Percentiles rank a stretch among this genome's conserved stretches.
Conservation (phyloP, 2,888 invertebrate genomes). For the Lymantria dispar region DNA sequence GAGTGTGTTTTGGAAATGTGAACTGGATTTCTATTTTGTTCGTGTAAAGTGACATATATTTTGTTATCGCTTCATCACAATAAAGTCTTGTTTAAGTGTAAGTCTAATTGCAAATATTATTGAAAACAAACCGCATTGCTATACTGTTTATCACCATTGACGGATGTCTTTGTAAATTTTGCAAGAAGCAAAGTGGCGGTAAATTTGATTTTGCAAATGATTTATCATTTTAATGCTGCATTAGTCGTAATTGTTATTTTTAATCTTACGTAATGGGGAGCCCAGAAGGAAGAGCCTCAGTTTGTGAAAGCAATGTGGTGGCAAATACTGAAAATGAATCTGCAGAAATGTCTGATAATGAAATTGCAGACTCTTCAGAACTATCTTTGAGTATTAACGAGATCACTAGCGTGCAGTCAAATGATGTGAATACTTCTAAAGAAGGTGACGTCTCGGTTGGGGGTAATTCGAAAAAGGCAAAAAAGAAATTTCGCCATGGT, state of each 20-base stretch:
- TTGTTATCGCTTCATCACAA: slow-evolving; percentile 13
- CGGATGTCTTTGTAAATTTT: slow-evolving; percentile 79
- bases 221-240: slow-evolving; percentile 38
- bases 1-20: slow-evolving; percentile 7
- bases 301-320: slow-evolving; percentile 37
- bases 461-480: slow-evolving; percentile 61
- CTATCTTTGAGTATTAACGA: slow-evolving; percentile 45
- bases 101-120: slow-evolving; percentile 23
- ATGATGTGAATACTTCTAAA: slow-evolving; percentile 57
- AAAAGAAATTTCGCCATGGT: slow-evolving; percentile 72
- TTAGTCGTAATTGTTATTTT: slow-evolving; percentile 42
- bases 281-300: slow-evolving; percentile 52
- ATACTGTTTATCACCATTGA: slow-evolving; percentile 80
- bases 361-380: slow-evolving; percentile 52
- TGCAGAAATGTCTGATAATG: slow-evolving; percentile 58
- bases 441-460: slow-evolving; percentile 52
- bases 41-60: slow-evolving; percentile 31
- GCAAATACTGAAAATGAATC: slow-evolving; percentile 50
- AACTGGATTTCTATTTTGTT: slow-evolving; percentile 33
- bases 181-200: slow-evolving; percentile 74
- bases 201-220: slow-evolving; percentile 68
- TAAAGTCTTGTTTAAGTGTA: slow-evolving; percentile 13
- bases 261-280: slow-evolving; percentile 63
- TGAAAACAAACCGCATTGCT: slow-evolving; percentile 62
- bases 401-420: slow-evolving; percentile 39